These are phyloP conservation scores for Characodon lateralis DNA, from an alignment of 2,797 vertebrate species.

Conservation along the genomic window DNA sequence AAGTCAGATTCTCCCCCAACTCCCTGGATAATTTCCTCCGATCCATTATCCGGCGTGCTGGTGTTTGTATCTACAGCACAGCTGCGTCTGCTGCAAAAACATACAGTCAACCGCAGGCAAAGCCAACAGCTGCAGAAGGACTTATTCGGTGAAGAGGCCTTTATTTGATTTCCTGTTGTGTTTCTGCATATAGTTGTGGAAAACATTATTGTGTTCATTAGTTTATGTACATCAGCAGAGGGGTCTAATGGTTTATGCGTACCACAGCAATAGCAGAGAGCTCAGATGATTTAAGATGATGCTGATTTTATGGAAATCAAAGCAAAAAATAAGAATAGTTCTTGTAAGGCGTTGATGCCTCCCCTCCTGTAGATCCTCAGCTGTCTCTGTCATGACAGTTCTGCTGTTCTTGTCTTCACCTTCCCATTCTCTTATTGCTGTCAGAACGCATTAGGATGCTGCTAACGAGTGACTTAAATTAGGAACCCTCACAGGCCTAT, in stretches of 20 bases:
- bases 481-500: conserved; percentile 65
- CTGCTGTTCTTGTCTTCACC: conserved; percentile 37
- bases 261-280: conserved; percentile 68
- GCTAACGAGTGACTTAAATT: conserved; percentile 77
- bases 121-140: conserved; percentile 49
- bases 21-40: conserved; percentile 60
- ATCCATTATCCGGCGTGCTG: conserved; percentile 64
- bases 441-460: conserved; percentile 69
- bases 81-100: conserved; percentile 54
- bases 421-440: conserved; percentile 65
- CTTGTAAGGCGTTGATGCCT: conserved; percentile 34
- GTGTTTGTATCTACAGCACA: conserved; percentile 52
- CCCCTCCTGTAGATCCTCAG: conserved; percentile 28
- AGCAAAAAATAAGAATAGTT: conserved; percentile 67
- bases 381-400: conserved; percentile 37
- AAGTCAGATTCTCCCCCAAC: conserved; percentile 61
- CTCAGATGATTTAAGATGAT: conserved; percentile 79
- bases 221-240: conserved; percentile 78
- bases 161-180: conserved; percentile 79
- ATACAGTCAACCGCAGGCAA: conserved; percentile 62
- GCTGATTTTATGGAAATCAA: conserved; percentile 84
- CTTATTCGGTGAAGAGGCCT: conserved; percentile 70
- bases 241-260: conserved; percentile 81
- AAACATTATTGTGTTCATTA: conserved; percentile 76
- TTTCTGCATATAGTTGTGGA: conserved; percentile 45